Conservation (phyloP, 1,140 invertebrate species). For the Ephestia elutella region DNA sequence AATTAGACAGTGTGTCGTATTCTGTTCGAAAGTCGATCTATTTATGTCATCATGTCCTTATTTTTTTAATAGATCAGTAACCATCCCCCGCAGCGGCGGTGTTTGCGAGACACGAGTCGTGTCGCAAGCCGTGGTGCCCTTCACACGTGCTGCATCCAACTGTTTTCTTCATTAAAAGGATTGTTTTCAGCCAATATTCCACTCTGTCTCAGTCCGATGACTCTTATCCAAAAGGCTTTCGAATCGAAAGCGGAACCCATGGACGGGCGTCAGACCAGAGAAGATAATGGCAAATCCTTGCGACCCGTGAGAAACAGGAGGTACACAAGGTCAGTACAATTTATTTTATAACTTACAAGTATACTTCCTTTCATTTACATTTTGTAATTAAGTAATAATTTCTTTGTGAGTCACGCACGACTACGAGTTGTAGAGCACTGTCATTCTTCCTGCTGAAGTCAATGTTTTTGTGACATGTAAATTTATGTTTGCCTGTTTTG, state of each 20-base stretch:
- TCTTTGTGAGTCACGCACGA: slow-evolving; percentile 62
- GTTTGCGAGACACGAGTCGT: slow-evolving; percentile 56
- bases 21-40: slow-evolving; percentile 60
- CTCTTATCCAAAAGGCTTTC: slow-evolving; percentile 48
- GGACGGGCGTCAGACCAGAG: slow-evolving; percentile 40
- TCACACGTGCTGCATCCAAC: slow-evolving; percentile 52
- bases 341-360: slow-evolving; percentile 28
- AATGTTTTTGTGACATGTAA: not conserved
- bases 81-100: slow-evolving; percentile 65
- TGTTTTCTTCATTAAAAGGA: slow-evolving; percentile 11
- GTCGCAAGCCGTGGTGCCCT: slow-evolving; percentile 51
- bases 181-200: not conserved
- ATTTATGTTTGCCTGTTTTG: slow-evolving; percentile 16
- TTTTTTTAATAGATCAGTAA: slow-evolving; percentile 72
- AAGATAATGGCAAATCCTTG: slow-evolving; percentile 56
- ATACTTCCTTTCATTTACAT: slow-evolving; percentile 55
- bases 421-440: slow-evolving; percentile 10
- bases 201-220: slow-evolving; percentile 37
- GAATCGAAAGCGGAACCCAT: slow-evolving; percentile 45
- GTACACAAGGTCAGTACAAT: slow-evolving; percentile 71
- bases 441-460: slow-evolving; percentile 23
- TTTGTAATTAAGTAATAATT: slow-evolving; percentile 32
- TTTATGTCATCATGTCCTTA: slow-evolving; percentile 72
- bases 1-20: slow-evolving; percentile 41
- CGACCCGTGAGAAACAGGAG: slow-evolving; percentile 76